Base-by-base conservation (phyloP, 2,113 vertebrate genomes). In the Trematocara zebra region DNA sequence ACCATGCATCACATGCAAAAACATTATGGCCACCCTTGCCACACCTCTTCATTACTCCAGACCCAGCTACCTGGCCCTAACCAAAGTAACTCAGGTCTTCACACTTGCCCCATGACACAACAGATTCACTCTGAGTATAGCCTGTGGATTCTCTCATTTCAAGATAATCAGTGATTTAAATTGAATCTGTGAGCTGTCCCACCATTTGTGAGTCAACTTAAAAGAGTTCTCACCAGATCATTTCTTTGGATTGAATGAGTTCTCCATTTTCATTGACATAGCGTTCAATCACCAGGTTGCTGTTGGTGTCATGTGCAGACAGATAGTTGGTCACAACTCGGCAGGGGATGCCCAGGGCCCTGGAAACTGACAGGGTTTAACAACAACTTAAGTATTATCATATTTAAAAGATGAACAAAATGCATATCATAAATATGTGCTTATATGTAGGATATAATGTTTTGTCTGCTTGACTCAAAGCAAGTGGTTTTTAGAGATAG, bases 291-390 rank as follows among this genome's bases (percentile, higher is more conserved):
- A 97, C 78, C 93, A 99, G 94, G 96, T 99, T 98, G 86, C 95
- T 95, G 18, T 99, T 99, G 79, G 94, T 96, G 94, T 99, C 98
- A 0, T 99, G 98, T 89, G 98, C 98, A 0, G 98, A 99, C 85
- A 94, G 47, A 89, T 95, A 99, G 95, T 99, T 99, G 90, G 98
- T 99, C 74, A 98, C 91, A 2, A 98, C 97, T 1, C 98, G 94
- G 86, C 95, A 97, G 44, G 98, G 97, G 57, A 98, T 91, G 1
- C 98, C 98, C 17, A 98, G 93, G n/a, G 97, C 97, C 80, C 98
- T 93, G 92, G 97, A 96, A 93, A 99, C 98, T 98, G 91, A 85
- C 3, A 64, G 12, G 31, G 51, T 5, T 59, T 56, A 81, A 86
- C 12, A 80, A 52, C 20, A 15, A 17, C 10, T 8, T 80, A 18